Evolutionary conservation across 2,888 invertebrate genomes (phyloP).

Genomic region (Apamea epomidion): DNA sequence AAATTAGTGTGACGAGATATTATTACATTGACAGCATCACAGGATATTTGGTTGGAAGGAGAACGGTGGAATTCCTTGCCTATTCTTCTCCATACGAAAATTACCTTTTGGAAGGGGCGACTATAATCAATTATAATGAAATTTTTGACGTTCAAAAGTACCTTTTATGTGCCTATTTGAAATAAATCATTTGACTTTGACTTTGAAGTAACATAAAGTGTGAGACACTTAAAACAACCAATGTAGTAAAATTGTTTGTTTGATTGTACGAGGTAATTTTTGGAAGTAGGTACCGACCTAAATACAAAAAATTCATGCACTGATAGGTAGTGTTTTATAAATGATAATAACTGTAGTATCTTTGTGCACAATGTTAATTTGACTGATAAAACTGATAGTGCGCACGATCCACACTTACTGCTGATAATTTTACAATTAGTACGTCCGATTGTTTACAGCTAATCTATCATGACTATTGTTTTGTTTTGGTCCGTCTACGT

Average conservation of each 20-base stretch:
- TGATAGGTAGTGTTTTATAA: not conserved
- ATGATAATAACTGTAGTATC: not conserved
- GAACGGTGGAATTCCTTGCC: too few relatives aligned
- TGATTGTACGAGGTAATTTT: not conserved
- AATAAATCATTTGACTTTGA: too few relatives aligned
- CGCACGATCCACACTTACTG: not conserved
- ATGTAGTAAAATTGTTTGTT: not conserved
- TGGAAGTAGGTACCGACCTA: not conserved
- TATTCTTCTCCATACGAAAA: too few relatives aligned
- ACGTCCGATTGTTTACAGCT: not conserved
- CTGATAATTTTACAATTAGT: slow-evolving; percentile 5
- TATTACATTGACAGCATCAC: not conserved
- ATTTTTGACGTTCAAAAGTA: too few relatives aligned
- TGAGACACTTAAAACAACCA: too few relatives aligned
- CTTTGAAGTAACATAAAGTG: not conserved
- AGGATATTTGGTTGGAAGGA: too few relatives aligned
- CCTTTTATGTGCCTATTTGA: too few relatives aligned
- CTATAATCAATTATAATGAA: too few relatives aligned
- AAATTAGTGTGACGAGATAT: too few relatives aligned
- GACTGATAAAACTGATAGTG: slow-evolving; percentile 12
- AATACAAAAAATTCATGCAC: not conserved
- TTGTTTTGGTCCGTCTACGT: not conserved
- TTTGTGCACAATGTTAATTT: slow-evolving; percentile 4
- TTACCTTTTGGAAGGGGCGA: too few relatives aligned
- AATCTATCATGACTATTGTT: not conserved